These are phyloP conservation scores for Aphyosemion australe DNA, from an alignment of 2,113 vertebrate genomes.

Conservation along the genomic window DNA sequence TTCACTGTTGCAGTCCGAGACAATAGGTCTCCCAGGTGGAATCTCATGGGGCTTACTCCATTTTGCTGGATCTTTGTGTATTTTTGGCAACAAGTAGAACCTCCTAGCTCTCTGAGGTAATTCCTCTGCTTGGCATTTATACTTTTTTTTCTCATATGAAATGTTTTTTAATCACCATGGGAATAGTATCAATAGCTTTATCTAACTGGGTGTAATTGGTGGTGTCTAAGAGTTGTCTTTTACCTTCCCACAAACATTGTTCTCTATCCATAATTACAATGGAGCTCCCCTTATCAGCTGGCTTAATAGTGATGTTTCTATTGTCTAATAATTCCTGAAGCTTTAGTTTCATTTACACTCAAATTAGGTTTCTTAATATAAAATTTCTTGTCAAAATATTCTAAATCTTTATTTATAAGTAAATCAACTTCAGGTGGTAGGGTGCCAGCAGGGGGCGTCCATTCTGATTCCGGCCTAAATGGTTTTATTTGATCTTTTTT, in stretches of 20 bases:
- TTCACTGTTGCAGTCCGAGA: too few relatives aligned
- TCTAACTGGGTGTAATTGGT: background rate
- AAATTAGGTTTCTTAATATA: background rate
- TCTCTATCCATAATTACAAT: background rate
- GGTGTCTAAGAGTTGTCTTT: background rate
- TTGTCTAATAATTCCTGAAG: background rate
- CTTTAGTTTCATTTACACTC: background rate
- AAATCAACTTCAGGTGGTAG: too few relatives aligned
- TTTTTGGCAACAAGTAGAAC: background rate
- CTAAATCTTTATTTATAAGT: background rate
- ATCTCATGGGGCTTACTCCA: background rate
- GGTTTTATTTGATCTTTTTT: too few relatives aligned
- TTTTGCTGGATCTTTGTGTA: background rate
- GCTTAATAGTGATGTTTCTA: background rate
- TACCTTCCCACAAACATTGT: background rate
- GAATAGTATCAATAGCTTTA: background rate
- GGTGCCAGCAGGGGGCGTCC: too few relatives aligned
- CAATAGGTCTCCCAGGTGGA: background rate
- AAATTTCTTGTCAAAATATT: background rate
- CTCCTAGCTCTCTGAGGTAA: background rate
- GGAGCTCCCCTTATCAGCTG: background rate
- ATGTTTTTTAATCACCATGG: background rate
- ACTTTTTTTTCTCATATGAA: background rate
- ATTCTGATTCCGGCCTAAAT: too few relatives aligned
- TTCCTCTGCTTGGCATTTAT: background rate